A percentile compares a stretch with the other conserved stretches of the same genome.
phyloP scores from a whole-genome alignment of 2,113 vertebrate species.

The Urocynchramus pylzowi region DNA sequence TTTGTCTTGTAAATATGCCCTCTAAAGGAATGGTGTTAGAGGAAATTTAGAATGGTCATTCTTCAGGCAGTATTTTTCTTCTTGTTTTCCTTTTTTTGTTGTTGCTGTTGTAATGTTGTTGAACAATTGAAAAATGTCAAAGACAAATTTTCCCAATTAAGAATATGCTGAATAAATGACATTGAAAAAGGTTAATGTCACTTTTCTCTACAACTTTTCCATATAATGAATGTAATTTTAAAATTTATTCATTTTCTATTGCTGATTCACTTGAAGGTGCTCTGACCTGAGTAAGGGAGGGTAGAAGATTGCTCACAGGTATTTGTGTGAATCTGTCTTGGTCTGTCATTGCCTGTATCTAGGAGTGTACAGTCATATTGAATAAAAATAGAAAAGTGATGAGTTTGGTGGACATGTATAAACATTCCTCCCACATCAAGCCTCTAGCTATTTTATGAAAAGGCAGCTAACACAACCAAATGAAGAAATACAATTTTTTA shows the following conservation, averaged over 20 bases:
- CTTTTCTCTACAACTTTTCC: background rate
- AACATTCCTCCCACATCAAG: background rate
- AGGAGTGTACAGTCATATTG: background rate
- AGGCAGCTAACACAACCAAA: background rate
- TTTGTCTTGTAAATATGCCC: background rate
- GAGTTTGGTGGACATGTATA: background rate
- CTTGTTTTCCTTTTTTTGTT: background rate
- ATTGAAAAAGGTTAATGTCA: background rate
- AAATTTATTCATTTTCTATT: background rate
- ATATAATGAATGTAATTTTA: background rate
- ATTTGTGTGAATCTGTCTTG: background rate
- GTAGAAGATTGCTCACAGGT: background rate
- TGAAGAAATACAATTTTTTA: background rate
- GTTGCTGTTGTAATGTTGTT: rapidly evolving
- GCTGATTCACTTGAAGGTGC: background rate
- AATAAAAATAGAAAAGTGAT: background rate
- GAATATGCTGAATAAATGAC: background rate
- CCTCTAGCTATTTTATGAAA: background rate
- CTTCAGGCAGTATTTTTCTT: background rate
- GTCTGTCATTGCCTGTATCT: background rate
- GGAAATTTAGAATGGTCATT: background rate
- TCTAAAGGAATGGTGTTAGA: background rate
- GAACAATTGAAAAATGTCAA: background rate
- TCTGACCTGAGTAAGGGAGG: background rate
- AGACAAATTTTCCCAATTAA: background rate